These are phyloP conservation scores for Osmerus eperlanus DNA, from an alignment of 2,113 vertebrate species.

Conservation along the genomic window DNA sequence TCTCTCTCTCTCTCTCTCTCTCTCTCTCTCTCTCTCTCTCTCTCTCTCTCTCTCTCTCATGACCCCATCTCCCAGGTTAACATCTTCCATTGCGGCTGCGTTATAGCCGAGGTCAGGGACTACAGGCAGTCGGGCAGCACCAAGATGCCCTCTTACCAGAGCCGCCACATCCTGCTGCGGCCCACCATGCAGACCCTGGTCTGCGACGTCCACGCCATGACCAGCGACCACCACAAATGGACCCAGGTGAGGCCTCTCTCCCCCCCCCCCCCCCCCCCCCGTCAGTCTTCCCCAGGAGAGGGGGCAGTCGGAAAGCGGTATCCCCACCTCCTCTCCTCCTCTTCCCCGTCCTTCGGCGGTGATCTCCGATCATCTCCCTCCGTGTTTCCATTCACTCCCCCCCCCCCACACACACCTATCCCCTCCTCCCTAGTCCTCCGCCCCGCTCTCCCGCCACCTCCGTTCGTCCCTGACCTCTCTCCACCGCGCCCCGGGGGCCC, in stretches of 20 bases:
- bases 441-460: background rate
- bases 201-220: constrained; percentile 97
- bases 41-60: background rate
- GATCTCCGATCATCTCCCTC: no score
- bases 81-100: constrained; percentile 98
- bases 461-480: background rate
- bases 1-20: background rate
- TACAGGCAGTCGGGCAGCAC: constrained; percentile 91
- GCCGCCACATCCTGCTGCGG: constrained; percentile 88
- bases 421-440: no score
- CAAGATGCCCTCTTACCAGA: constrained; percentile 92
- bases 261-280: background rate
- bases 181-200: constrained; percentile 99
- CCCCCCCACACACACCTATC: no score
- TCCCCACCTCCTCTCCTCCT: background rate
- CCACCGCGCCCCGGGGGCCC: no score
- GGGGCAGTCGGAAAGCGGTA: background rate
- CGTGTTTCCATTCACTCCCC: no score
- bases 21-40: background rate
- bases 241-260: constrained; percentile 81
- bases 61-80: constrained; percentile 80
- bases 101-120: constrained; percentile 95
- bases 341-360: background rate
- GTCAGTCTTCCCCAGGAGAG: background rate
- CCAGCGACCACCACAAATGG: constrained; percentile 99